A percentile compares a stretch with the other conserved stretches of the same genome.
These are phyloP conservation scores for Eupeodes latifasciatus DNA, from an alignment of 2,888 invertebrate species.

Conservation along the genomic window DNA sequence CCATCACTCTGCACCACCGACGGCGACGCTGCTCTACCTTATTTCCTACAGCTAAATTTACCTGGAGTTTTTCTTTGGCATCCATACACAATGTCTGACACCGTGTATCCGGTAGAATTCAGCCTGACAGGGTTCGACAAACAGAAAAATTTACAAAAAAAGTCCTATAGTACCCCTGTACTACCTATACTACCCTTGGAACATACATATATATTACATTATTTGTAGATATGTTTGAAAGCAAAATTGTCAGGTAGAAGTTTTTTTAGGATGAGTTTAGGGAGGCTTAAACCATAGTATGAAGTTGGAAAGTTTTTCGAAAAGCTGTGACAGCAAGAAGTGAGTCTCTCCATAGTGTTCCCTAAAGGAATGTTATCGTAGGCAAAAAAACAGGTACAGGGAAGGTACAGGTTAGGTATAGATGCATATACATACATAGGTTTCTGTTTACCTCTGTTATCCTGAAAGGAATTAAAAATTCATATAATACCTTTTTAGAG, in stretches of 20 bases:
- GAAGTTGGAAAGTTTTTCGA: constrained; percentile 60
- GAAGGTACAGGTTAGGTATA: constrained; percentile 1
- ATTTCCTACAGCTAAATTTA: constrained; percentile 51
- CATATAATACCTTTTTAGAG: constrained; percentile 38
- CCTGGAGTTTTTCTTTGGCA: constrained; percentile 67
- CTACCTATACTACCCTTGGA: not conserved
- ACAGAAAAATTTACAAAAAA: constrained; percentile 39
- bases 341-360: constrained; percentile 41
- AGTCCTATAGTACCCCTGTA: not conserved
- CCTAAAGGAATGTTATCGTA: constrained; percentile 20
- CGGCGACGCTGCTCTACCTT: not conserved
- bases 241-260: constrained; percentile 51
- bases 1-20: not conserved
- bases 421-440: not conserved
- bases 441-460: constrained; percentile 20
- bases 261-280: not conserved
- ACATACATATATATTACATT: not conserved
- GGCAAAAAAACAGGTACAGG: no score
- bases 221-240: not conserved
- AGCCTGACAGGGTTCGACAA: constrained; percentile 71
- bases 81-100: constrained; percentile 71
- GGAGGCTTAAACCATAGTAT: not conserved
- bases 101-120: constrained; percentile 72
- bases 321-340: constrained; percentile 60
- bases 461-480: constrained; percentile 56